Conservation (phyloP, 2,113 vertebrate genomes). For the Mastomys coucha region DNA sequence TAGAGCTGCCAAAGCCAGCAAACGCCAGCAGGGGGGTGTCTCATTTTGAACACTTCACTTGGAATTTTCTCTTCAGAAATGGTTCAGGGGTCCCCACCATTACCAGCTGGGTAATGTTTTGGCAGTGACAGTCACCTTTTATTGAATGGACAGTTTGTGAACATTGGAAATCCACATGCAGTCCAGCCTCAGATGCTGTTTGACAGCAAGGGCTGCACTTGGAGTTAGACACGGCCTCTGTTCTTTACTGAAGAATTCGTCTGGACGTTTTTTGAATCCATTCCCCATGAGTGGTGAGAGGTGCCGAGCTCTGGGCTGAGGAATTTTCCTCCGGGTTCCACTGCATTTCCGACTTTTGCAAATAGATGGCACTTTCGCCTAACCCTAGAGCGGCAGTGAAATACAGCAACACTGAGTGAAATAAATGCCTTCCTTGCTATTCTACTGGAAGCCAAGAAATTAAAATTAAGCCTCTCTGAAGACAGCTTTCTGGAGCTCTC, state of each 20-base stretch:
- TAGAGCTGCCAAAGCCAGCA: neutral
- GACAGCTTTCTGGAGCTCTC: conserved; percentile 64
- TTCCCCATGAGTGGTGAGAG: fast-evolving
- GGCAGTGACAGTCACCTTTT: neutral
- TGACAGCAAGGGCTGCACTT: neutral
- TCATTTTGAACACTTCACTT: neutral
- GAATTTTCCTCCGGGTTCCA: conserved; percentile 39
- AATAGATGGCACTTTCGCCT: conserved; percentile 92
- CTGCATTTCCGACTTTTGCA: conserved; percentile 87
- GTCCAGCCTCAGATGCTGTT: neutral
- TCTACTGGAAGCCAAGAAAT: conserved; percentile 82
- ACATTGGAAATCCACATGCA: neutral
- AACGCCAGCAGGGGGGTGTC: neutral
- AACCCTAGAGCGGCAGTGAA: conserved; percentile 73
- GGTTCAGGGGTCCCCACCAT: neutral
- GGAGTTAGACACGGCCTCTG: neutral
- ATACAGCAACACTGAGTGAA: conserved; percentile 70
- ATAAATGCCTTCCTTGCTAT: conserved; percentile 70
- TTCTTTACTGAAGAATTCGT: neutral
- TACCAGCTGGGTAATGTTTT: neutral
- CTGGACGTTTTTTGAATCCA: no score
- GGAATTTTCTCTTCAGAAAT: neutral
- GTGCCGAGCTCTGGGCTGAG: neutral
- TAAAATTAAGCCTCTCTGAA: conserved; percentile 78
- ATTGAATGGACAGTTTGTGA: neutral